Percentiles rank a stretch among this genome's conserved stretches.
Conservation (phyloP, 2,797 vertebrate species). For the Anguilla pacifica region DNA sequence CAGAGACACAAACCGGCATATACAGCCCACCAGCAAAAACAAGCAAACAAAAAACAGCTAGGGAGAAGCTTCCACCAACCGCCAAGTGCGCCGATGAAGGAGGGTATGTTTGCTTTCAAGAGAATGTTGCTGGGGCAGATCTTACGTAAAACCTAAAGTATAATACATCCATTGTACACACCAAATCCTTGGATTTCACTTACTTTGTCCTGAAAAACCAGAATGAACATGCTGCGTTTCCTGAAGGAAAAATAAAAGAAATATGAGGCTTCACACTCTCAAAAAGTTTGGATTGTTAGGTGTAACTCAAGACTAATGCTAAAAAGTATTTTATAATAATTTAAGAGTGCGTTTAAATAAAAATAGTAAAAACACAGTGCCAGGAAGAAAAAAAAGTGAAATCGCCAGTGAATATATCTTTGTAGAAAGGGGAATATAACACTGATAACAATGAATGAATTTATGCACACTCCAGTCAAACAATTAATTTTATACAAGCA, state of each 20-base stretch:
- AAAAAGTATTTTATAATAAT: neutral
- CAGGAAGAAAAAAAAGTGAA: too few relatives aligned
- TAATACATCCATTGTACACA: conserved; percentile 11
- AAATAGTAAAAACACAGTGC: too few relatives aligned
- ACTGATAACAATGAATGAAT: too few relatives aligned
- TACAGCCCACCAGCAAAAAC: neutral
- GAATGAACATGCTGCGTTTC: conserved; percentile 74
- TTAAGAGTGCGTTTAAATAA: neutral
- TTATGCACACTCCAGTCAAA: too few relatives aligned
- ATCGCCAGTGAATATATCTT: neutral
- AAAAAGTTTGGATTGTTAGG: neutral
- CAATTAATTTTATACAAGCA: too few relatives aligned
- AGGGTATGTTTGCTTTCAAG: neutral
- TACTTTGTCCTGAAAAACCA: conserved; percentile 78
- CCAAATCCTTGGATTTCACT: conserved; percentile 61
- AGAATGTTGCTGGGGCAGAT: neutral
- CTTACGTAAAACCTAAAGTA: neutral
- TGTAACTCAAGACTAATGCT: neutral
- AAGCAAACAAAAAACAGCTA: neutral
- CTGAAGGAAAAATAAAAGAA: conserved; percentile 60
- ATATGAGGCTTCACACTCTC: neutral
- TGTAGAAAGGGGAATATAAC: neutral
- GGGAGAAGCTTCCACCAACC: neutral
- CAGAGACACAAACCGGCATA: conserved; percentile 11
- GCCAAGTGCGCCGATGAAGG: conserved; percentile 10